Evolutionary conservation across 23 tunicate genomes (phyloP), one percentile per base, ranked within the genome.

Genomic region (Pegea sp.): DNA sequence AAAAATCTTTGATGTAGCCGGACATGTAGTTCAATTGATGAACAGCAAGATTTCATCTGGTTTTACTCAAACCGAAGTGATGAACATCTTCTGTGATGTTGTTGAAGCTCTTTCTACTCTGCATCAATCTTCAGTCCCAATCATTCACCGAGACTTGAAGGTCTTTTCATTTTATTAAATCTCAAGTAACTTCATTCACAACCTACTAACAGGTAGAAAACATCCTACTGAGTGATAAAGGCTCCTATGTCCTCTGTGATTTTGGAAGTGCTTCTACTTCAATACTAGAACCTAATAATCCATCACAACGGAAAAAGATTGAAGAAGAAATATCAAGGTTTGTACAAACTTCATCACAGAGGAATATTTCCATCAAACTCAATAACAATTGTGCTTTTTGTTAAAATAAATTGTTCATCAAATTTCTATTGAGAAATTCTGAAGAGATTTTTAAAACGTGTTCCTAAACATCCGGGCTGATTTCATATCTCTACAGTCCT

Each of bases 1-100:
- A 4, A 3, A 46, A 26, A 18, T 54, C 5, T 27, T 21, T 24
- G 16, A 4, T n/a, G n/a, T 49, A 64, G 81, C 86, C 26, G 99
- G 99, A 21, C 99, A 91, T 60, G 70, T 91, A 33, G 81, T 91
- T 19, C 93, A 91, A 44, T 56, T 74, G 57, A 91, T 91, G 99
- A 91, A 91, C 64, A 42, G 49, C 29, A 55, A 86, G 25, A 11
- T 91, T 7, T 42, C 62, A 26, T 60, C 66, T 8, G 69, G 74
- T 48, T 91, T 91, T 65, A 44, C 71, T 31, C 86, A 72, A 49
- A 65, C 33, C 22, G 93, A 91, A 46, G 81, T 91, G 26, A 8
- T 91, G 50, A 75, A 91, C 32, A 91, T 91, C 25, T 91, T 91
- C 48, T 91, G 99, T 64, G 99, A 91, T 64, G 69, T 79, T 26